A percentile compares a stretch with the other conserved stretches of the same genome.
These are phyloP conservation scores for Autographa pulchrina DNA, from an alignment of 2,888 invertebrate genomes.

Conservation along the genomic window DNA sequence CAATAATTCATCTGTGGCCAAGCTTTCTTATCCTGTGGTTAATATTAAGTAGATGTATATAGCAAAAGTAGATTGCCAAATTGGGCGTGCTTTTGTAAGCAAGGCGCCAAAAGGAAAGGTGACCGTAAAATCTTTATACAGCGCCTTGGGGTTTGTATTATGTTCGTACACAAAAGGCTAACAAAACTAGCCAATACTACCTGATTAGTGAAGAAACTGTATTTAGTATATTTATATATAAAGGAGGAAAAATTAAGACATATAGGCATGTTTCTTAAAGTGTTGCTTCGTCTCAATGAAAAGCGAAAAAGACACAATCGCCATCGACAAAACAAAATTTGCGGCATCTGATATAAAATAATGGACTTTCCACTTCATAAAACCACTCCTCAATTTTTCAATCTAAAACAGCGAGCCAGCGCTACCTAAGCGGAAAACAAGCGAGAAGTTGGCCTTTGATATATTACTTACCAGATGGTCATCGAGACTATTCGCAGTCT, in stretches of 20 bases:
- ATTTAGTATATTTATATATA: too few species aligned
- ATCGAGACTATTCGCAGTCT: slow-evolving; percentile 15
- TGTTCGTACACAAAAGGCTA: neutral
- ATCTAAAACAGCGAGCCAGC: slow-evolving; percentile 20
- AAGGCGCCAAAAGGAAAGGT: neutral
- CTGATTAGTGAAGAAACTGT: neutral
- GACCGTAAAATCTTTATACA: neutral
- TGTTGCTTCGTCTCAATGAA: neutral
- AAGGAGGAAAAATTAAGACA: too few species aligned
- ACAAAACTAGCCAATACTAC: slow-evolving; percentile 1
- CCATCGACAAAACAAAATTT: neutral
- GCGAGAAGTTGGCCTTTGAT: slow-evolving; percentile 37
- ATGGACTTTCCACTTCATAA: too few species aligned
- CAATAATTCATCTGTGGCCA: slow-evolving; percentile 40
- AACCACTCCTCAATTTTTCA: slow-evolving; percentile 11
- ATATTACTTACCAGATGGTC: slow-evolving; percentile 38
- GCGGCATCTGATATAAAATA: neutral
- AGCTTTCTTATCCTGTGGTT: slow-evolving; percentile 2
- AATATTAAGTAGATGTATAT: neutral
- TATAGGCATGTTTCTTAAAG: too few species aligned
- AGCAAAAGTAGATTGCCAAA: neutral
- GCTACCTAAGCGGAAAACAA: slow-evolving; percentile 22
- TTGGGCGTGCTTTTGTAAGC: neutral
- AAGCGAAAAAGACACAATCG: neutral
- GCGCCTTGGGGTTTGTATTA: neutral